Conservation (phyloP, 2,797 vertebrate species). For the Hydrophis major region DNA sequence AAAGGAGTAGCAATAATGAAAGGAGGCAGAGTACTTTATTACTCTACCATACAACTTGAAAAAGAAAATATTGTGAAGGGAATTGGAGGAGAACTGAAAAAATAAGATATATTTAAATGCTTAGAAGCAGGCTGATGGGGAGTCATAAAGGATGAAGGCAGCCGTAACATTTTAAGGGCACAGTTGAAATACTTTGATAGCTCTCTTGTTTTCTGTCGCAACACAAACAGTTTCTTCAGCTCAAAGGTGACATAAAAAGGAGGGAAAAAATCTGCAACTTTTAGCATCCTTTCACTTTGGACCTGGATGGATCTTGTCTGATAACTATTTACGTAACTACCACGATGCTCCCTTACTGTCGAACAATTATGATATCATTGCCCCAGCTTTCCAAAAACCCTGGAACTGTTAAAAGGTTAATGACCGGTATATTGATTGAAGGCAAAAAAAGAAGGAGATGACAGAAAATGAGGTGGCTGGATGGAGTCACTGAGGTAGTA, state of each 20-base stretch:
- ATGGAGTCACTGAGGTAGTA: no score
- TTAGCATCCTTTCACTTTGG: neutral
- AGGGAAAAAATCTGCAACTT: neutral
- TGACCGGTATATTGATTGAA: no score
- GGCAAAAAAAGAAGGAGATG: no score
- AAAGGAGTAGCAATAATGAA: conserved; percentile 36
- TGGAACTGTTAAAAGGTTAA: neutral
- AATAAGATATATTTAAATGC: neutral
- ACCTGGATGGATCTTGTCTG: neutral
- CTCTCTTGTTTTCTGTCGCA: neutral
- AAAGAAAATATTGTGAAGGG: neutral
- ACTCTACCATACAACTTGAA: conserved; percentile 5
- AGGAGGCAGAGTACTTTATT: neutral
- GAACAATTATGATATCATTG: neutral
- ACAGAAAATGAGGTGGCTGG: no score
- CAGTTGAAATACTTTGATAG: neutral
- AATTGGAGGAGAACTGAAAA: conserved; percentile 8
- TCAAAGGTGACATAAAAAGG: neutral
- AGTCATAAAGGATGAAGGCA: neutral
- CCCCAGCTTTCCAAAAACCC: neutral
- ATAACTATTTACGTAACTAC: neutral
- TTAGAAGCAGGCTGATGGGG: conserved; percentile 6
- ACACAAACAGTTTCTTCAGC: neutral
- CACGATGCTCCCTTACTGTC: neutral
- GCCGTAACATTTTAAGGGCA: neutral